A percentile compares a stretch with the other conserved stretches of the same genome.
phyloP scores from a whole-genome alignment of 2,888 invertebrate species.

The Synergus itoensis region DNA sequence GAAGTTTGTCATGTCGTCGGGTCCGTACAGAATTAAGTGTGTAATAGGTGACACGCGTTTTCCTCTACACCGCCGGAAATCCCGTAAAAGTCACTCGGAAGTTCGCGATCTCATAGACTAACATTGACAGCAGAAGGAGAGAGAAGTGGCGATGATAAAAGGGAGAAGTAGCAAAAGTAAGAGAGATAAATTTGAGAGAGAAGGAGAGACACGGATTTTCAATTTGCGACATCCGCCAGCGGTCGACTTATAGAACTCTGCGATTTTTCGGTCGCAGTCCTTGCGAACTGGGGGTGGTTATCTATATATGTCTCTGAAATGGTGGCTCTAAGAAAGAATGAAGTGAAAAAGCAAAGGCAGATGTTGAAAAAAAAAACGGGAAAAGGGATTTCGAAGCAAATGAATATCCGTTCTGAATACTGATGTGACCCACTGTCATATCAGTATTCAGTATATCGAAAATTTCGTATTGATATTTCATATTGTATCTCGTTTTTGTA shows the following conservation, averaged over 20 bases:
- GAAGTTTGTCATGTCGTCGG: constrained; percentile 37
- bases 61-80: constrained; percentile 12
- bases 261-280: constrained; percentile 29
- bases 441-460: background rate
- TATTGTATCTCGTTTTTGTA: too few relatives aligned
- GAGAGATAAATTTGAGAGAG: constrained; percentile 46
- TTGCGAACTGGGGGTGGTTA: constrained; percentile 26
- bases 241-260: constrained; percentile 54
- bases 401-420: background rate
- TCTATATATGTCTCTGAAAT: constrained; percentile 21
- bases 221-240: constrained; percentile 65
- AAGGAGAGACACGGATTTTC: constrained; percentile 65
- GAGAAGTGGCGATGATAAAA: constrained; percentile 22
- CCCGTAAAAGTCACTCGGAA: constrained; percentile 23
- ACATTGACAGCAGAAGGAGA: constrained; percentile 30
- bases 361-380: background rate
- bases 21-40: constrained; percentile 7
- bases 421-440: background rate
- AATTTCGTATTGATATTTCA: too few relatives aligned
- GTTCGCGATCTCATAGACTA: constrained; percentile 38
- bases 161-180: constrained; percentile 15
- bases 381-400: constrained; percentile 14
- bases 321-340: constrained; percentile 25
- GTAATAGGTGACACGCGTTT: constrained; percentile 18
- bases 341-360: constrained; percentile 19